Evolutionary conservation across 2,797 vertebrate genomes (phyloP), one percentile per base, ranked within the genome.

Genomic region (Netta rufina): DNA sequence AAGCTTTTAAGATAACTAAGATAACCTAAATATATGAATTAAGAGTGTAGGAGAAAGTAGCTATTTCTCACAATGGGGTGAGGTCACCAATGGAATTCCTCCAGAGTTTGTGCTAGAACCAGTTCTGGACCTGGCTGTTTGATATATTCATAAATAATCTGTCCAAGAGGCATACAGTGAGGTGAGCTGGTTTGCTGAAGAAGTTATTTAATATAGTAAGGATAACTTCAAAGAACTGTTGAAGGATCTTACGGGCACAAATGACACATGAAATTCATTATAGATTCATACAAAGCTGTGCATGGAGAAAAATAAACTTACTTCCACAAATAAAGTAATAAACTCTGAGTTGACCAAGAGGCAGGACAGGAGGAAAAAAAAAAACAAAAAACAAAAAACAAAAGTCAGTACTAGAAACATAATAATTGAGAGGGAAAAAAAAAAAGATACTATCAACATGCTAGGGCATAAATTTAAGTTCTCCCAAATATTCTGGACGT

Each of bases 51-150:
- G 6, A 66, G 9, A 62, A 76, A 88, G 56, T 22, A 80, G 11
- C 8, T 43, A 7, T 58, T 80, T 87, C 0, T 0, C 9, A 36
- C 4, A 79, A n/a, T 4, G 14, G 18, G 49, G 3, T 3, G 17
- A 14, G 2, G 18, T 43, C 28, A 45, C 28, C 15, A 58, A 3
- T 4, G 12, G 24, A 76, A 82, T 58, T 49, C 9, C 27, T 61
- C 22, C 64, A 72, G 58, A 75, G 11, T 11, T 8, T 66, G 27
- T 25, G 21, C 25, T 73, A 0, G 0, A 53, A n/a, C 9, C 25
- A 18, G 2, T 75, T 87, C 49, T 43, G n/a, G 6, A 14, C 20
- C 19, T n/a, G 2, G 7, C 22, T 67, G 3, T 45, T 27, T 57
- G n/a, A 27, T 20, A n/a, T 11, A 13, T 17, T 41, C 18, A 49